These are phyloP conservation scores for Drosophila watanabei DNA, from an alignment of 1,140 invertebrate species.

Conservation along the genomic window DNA sequence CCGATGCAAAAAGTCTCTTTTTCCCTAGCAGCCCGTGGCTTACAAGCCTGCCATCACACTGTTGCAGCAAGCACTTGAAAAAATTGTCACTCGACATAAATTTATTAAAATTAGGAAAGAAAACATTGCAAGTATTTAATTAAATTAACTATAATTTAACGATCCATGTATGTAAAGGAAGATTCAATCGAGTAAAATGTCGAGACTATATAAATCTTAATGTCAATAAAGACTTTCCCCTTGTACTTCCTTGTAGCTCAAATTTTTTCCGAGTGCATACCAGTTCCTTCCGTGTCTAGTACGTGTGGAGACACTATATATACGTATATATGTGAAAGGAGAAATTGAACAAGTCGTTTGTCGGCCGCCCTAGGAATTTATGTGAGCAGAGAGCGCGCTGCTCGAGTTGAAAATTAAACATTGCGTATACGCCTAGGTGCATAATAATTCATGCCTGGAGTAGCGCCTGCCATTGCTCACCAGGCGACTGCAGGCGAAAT, in stretches of 20 bases:
- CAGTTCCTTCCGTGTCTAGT: constrained; percentile 30
- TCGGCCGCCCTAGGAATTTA: constrained; percentile 77
- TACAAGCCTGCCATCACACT: constrained; percentile 10
- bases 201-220: not conserved
- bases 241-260: not conserved
- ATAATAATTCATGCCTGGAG: constrained; percentile 77
- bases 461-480: constrained; percentile 46
- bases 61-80: constrained; percentile 14
- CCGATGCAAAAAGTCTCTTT: constrained; percentile 36
- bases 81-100: not conserved
- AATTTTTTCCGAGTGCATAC: not conserved
- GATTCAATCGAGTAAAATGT: not conserved
- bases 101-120: too few species aligned
- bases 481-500: constrained; percentile 68
- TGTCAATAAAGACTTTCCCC: not conserved
- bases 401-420: constrained; percentile 82
- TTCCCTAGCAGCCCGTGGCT: constrained; percentile 13
- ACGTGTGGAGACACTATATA: constrained; percentile 36
- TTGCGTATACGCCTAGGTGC: constrained; percentile 84
- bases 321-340: constrained; percentile 53
- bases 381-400: constrained; percentile 59
- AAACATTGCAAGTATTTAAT: too few species aligned
- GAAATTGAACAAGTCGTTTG: constrained; percentile 84
- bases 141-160: too few species aligned
- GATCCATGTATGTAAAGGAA: too few species aligned